Conservation (phyloP, 2,797 vertebrate species). For the Bradypus variegatus region DNA sequence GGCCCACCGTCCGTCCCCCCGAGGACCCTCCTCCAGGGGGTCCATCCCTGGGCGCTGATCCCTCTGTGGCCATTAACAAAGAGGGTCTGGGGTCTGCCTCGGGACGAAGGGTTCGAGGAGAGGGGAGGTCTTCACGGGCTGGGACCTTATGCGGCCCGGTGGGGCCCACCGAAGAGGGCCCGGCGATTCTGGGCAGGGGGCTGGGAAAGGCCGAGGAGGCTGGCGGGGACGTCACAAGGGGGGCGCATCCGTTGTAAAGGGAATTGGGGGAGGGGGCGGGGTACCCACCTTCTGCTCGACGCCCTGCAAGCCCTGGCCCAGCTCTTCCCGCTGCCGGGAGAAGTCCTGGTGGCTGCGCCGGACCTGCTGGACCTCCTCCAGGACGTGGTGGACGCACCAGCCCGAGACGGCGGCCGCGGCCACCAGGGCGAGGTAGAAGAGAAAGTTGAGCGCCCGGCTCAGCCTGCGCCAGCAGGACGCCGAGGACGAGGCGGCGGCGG, state of each 20-base stretch:
- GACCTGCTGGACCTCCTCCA: conserved; percentile 71
- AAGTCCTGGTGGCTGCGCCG: conserved; percentile 69
- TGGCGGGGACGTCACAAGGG: neutral
- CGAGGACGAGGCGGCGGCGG: conserved; percentile 49
- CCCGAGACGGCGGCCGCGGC: conserved; percentile 64
- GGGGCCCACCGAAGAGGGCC: neutral
- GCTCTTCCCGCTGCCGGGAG: conserved; percentile 67
- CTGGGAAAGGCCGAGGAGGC: neutral
- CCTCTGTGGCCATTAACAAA: conserved; percentile 42
- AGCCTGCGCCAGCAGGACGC: conserved; percentile 60
- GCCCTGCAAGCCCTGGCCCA: conserved; percentile 65
- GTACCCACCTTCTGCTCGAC: conserved; percentile 72
- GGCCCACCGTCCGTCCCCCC: neutral
- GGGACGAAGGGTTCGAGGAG: neutral
- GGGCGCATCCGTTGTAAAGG: neutral
- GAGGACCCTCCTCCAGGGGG: neutral
- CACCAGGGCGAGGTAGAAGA: conserved; percentile 62
- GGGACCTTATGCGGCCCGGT: too few species aligned
- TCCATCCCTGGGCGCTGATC: neutral
- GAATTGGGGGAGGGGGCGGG: neutral
- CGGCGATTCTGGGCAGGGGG: neutral
- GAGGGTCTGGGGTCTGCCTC: neutral
- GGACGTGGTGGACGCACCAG: conserved; percentile 70
- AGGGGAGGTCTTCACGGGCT: neutral
- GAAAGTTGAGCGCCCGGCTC: conserved; percentile 48